These are phyloP conservation scores for Phrynocephalus vlangalii DNA, from an alignment of 2,797 vertebrate species.

Conservation along the genomic window DNA sequence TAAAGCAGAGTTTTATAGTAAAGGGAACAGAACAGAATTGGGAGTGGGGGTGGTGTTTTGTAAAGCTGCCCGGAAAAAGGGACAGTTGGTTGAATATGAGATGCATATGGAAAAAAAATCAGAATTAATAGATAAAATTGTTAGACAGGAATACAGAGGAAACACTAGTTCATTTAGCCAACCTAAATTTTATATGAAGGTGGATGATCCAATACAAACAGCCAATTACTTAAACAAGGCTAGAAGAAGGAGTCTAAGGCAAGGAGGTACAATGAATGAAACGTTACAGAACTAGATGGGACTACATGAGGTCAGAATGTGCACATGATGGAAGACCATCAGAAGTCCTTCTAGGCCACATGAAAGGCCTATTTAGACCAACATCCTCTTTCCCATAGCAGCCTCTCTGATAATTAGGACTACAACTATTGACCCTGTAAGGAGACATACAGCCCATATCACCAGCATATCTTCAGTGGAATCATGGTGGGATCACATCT, in stretches of 20 bases:
- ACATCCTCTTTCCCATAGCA: not conserved
- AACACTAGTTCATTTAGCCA: too few relatives aligned
- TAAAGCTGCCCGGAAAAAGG: not conserved
- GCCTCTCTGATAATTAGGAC: not conserved
- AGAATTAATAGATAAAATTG: too few relatives aligned
- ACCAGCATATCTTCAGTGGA: not conserved
- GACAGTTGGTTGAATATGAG: not conserved
- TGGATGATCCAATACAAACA: not conserved
- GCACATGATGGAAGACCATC: too few relatives aligned
- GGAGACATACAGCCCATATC: not conserved
- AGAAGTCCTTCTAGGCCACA: too few relatives aligned
- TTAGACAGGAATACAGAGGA: too few relatives aligned
- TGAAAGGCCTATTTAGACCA: too few relatives aligned
- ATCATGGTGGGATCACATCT: not conserved
- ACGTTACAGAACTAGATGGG: too few relatives aligned
- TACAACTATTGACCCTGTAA: not conserved
- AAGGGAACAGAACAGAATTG: not conserved
- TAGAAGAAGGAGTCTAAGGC: not conserved
- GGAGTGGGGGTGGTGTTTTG: not conserved
- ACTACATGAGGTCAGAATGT: too few relatives aligned
- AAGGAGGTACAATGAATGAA: not conserved
- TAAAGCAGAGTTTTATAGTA: not conserved
- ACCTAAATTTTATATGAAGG: not conserved
- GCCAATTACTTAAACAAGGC: not conserved
- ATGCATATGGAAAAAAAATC: not conserved